Evolutionary conservation across 2,797 vertebrate species (phyloP), one percentile per base, ranked within the genome.

Genomic region (Clarias laeviceps): DNA sequence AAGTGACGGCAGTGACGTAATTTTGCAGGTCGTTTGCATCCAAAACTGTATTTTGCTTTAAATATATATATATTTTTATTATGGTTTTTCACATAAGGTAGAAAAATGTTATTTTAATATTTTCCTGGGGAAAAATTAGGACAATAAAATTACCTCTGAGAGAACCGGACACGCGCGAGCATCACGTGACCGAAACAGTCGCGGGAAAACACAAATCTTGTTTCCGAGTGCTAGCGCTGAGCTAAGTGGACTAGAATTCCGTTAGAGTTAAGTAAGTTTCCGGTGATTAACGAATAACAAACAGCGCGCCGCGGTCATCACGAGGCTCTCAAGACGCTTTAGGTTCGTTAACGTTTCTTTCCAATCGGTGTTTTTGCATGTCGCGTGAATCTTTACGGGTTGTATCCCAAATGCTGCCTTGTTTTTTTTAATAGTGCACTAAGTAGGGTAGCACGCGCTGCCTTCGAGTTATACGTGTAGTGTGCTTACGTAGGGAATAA

Each of bases 121-220:
- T 64, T 64, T n/a, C 57, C 17, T 22, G 57, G 18, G 6, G 6
- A 22, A 59, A 59, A 59, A 20, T 11, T 11, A 11, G 9, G 45
- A 45, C 45, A 45, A 45, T 11, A 40, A 45, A 45, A 45, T 2
- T 8, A 11, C 9, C 9, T 2, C 9, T 45, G 45, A 45, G 9
- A 45, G 5, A 45, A 34, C 8, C 45, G 45, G 59, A 24, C 61
- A 20, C 64, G 62, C 37, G n/a, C 37, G 0, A 9, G 77, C 14
- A 57, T 88, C 89, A 89, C 85, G 89, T 89, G 87, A 84, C 81
- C 54, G 12, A 82, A n/a, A 7, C 70, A 94, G 91, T 94, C 92
- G 95, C 95, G 95, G 94, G 94, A 96, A 95, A 96, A 94, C 85
- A 90, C 82, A 45, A 95, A 92, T 8, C 3, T 18, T 1, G 14